phyloP scores from a whole-genome alignment of 2,797 vertebrate genomes.

The Linurgus olivaceus region DNA sequence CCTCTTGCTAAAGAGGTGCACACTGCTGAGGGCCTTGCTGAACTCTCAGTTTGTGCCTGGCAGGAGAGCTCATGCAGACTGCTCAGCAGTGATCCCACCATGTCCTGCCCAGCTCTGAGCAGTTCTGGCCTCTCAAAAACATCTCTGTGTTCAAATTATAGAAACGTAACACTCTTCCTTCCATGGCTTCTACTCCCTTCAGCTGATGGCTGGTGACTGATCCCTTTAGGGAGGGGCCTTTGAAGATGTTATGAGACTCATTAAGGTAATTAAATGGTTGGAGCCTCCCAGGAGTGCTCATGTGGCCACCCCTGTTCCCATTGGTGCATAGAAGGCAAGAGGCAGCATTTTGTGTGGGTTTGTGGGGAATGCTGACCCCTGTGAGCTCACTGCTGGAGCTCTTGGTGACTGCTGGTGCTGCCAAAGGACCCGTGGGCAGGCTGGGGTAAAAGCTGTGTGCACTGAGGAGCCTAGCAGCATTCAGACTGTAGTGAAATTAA shows the following conservation, averaged over 20 bases:
- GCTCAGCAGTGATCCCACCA: not conserved
- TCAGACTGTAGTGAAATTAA: not conserved
- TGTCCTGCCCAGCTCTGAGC: not conserved
- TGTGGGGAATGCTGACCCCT: not conserved
- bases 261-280: not conserved
- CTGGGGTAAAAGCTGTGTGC: not conserved
- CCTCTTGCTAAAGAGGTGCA: not conserved
- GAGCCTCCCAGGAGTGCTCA: not conserved
- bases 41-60: not conserved
- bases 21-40: not conserved
- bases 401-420: not conserved
- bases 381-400: not conserved
- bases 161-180: not conserved
- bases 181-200: not conserved
- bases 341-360: not conserved
- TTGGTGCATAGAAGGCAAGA: not conserved
- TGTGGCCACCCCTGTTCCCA: not conserved
- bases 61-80: not conserved
- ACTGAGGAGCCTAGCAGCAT: not conserved
- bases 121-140: not conserved
- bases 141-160: not conserved
- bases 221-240: not conserved
- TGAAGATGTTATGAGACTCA: not conserved
- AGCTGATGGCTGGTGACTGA: not conserved
- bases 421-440: not conserved